Evolutionary conservation across 1,140 invertebrate genomes (phyloP), one percentile per base, ranked within the genome.

Genomic region (Leptopilina clavipes): DNA sequence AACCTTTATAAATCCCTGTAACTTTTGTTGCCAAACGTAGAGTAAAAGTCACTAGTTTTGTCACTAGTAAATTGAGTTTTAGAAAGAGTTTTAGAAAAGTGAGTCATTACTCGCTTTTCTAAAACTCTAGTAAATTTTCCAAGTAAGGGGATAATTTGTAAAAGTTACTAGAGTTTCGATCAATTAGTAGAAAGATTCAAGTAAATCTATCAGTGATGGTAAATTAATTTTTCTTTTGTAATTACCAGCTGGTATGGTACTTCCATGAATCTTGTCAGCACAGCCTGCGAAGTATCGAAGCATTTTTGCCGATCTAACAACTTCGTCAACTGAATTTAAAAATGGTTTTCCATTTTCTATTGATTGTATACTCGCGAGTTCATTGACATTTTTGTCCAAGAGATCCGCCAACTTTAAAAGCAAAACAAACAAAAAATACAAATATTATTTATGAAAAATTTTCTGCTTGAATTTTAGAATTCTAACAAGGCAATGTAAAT

Each of bases 321-420:
- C 85, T 85, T 95, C 94, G 65, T 86, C 89, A 19, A 90, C 90
- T 1, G 94, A 90, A 19, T 92, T 87, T 11, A 86, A 86, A 71
- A 93, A 93, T 7, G 94, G 94, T 86, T 96, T 96, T 10, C 95
- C 95, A 89, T 93, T 94, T 87, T 96, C 94, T 48, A 95, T 81
- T 0, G 94, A 93, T 86, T 96, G 95, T 44, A 93, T 84, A 14
- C 82, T 91, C 3, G 93, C 92, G 12, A 94, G 79, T 77, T 93
- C 90, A 19, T 86, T 88, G 2, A 82, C 77, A 82, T 95, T 92
- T 79, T 92, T 85, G 73, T 93, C 92, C 25, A 95, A 91, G 11
- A 94, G 85, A 74, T 93, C 92, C 25, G 93, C 93, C 25, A 94
- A 86, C 89, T 92, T 87, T 72, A 11, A 48, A 75, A 65, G 43